Conservation (phyloP, 2,113 vertebrate genomes). For the Poeciliopsis retropinna region DNA sequence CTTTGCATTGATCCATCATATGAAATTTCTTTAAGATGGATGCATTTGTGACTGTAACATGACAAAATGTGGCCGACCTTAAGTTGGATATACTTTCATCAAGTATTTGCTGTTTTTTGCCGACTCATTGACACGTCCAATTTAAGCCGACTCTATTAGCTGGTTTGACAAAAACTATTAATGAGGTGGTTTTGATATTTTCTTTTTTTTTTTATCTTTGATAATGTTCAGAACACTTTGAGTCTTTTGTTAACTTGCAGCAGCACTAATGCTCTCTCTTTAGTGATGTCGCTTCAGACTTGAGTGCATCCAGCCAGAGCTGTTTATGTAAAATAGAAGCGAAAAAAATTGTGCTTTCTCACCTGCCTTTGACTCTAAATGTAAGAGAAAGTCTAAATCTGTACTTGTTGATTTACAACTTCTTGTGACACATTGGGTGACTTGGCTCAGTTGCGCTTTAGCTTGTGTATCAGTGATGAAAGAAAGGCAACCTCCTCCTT, state of each 20-base stretch:
- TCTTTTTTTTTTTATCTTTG: too few relatives aligned
- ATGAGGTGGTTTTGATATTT: too few relatives aligned
- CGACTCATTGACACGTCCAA: too few relatives aligned
- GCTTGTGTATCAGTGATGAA: slow-evolving; percentile 82
- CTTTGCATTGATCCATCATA: too few relatives aligned
- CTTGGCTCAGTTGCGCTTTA: slow-evolving; percentile 66
- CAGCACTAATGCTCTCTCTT: background rate
- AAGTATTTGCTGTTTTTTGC: too few relatives aligned
- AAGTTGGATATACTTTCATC: too few relatives aligned
- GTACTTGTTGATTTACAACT: slow-evolving; percentile 72
- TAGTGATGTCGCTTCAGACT: background rate
- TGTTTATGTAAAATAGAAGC: background rate
- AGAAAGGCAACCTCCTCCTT: slow-evolving; percentile 70
- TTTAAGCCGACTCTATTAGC: too few relatives aligned
- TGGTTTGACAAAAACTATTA: too few relatives aligned
- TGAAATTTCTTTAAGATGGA: too few relatives aligned
- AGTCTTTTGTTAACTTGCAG: background rate
- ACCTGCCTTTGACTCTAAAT: slow-evolving; percentile 33
- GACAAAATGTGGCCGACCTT: too few relatives aligned
- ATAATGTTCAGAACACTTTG: too few relatives aligned
- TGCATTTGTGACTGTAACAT: too few relatives aligned
- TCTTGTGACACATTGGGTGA: slow-evolving; percentile 72
- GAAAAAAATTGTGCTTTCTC: slow-evolving; percentile 21
- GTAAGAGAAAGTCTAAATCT: slow-evolving; percentile 71
- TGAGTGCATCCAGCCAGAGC: slow-evolving; percentile 3